A percentile compares a stretch with the other conserved stretches of the same genome.
phyloP scores from a whole-genome alignment of 2,797 vertebrate genomes.

The Sebastes nivosus region DNA sequence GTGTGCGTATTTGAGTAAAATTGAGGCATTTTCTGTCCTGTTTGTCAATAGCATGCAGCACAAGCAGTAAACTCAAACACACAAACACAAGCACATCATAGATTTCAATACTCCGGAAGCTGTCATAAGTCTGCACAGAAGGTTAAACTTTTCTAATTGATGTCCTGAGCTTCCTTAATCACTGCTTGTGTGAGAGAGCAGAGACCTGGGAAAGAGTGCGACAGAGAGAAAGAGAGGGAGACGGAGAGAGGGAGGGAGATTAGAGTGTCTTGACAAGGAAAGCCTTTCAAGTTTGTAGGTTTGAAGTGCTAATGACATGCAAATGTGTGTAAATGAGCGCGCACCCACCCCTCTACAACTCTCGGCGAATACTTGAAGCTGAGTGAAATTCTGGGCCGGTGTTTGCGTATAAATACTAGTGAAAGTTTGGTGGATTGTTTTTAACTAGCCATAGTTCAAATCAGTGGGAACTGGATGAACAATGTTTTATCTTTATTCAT shows the following conservation, averaged over 20 bases:
- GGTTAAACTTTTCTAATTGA: constrained; percentile 80
- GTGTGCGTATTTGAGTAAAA: not conserved
- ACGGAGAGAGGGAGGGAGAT: constrained; percentile 54
- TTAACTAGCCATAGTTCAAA: constrained; percentile 39
- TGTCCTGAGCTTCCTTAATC: constrained; percentile 72
- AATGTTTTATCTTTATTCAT: not conserved
- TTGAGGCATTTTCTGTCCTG: not conserved
- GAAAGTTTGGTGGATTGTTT: constrained; percentile 64
- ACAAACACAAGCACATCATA: constrained; percentile 6
- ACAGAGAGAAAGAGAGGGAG: constrained; percentile 36
- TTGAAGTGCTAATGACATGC: constrained; percentile 88
- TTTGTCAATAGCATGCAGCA: not conserved
- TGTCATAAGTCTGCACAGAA: constrained; percentile 51
- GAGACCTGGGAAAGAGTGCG: constrained; percentile 53
- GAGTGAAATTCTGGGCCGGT: constrained; percentile 62
- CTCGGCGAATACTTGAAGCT: constrained; percentile 69
- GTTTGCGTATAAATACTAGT: constrained; percentile 78
- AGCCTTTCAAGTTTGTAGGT: constrained; percentile 86
- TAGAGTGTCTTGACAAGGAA: constrained; percentile 82
- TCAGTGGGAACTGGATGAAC: constrained; percentile 5
- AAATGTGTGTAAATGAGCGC: constrained; percentile 84
- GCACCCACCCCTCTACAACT: constrained; percentile 70
- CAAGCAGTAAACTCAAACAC: not conserved
- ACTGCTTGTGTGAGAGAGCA: constrained; percentile 50
- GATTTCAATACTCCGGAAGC: constrained; percentile 22